phyloP scores from a whole-genome alignment of 2,888 invertebrate genomes.

The Caradrina clavipalpis region DNA sequence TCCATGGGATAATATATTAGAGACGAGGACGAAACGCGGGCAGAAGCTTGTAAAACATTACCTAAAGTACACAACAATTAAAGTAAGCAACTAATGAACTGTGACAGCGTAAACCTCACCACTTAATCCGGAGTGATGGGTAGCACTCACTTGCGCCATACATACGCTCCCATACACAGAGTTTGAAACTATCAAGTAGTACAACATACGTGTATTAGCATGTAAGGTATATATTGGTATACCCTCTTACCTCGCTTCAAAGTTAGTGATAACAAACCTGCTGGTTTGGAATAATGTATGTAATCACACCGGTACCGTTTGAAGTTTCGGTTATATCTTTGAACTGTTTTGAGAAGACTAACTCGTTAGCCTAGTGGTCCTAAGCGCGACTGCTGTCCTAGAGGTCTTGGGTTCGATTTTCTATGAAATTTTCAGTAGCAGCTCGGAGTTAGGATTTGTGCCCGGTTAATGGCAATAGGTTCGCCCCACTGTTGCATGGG shows the following conservation, averaged over 20 bases:
- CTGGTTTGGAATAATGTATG: neutral
- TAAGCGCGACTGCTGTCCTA: too few relatives aligned
- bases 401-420: too few relatives aligned
- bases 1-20: too few relatives aligned
- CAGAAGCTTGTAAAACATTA: too few relatives aligned
- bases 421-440: too few relatives aligned
- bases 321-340: neutral
- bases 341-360: too few relatives aligned
- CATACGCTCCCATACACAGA: slow-evolving; percentile 28
- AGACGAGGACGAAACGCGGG: too few relatives aligned
- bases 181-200: slow-evolving; percentile 39
- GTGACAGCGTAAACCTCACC: neutral
- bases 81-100: slow-evolving; percentile 11
- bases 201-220: neutral
- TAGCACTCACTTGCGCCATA: slow-evolving; percentile 37
- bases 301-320: slow-evolving; percentile 3
- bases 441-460: too few relatives aligned
- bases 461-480: too few relatives aligned
- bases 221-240: slow-evolving; percentile 18
- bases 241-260: slow-evolving; percentile 1
- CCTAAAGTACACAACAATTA: neutral
- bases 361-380: too few relatives aligned
- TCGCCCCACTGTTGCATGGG: too few relatives aligned
- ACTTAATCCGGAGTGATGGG: slow-evolving; percentile 23
- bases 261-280: slow-evolving; percentile 19